phyloP scores from a whole-genome alignment of 2,888 invertebrate genomes.

The Perithous albicinctus region DNA sequence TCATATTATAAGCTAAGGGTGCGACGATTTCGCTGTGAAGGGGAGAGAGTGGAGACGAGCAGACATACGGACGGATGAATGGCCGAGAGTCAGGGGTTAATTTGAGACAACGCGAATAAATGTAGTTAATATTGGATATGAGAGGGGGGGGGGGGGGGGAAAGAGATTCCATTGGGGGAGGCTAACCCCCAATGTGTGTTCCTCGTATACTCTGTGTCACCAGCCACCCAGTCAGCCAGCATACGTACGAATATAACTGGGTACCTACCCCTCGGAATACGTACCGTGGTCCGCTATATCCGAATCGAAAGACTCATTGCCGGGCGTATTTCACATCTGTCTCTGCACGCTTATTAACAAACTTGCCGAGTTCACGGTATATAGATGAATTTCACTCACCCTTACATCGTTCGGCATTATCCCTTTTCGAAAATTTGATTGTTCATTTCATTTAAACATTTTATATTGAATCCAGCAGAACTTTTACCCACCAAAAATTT shows the following conservation, averaged over 20 bases:
- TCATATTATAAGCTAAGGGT: constrained; percentile 74
- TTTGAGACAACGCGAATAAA: constrained; percentile 84
- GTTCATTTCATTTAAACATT: constrained; percentile 49
- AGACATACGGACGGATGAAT: constrained; percentile 71
- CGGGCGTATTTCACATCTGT: constrained; percentile 78
- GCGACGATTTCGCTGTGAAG: constrained; percentile 46
- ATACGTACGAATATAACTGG: constrained; percentile 45
- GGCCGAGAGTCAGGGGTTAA: constrained; percentile 80
- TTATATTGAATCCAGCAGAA: not conserved
- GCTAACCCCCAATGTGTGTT: constrained; percentile 70
- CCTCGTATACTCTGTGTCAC: constrained; percentile 73
- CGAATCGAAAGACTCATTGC: constrained; percentile 75
- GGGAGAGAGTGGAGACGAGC: constrained; percentile 52
- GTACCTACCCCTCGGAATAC: constrained; percentile 44
- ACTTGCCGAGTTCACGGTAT: constrained; percentile 54
- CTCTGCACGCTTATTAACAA: constrained; percentile 74
- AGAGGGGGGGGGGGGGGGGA: no score
- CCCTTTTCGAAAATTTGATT: constrained; percentile 49
- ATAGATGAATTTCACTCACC: constrained; percentile 30
- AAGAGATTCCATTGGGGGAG: constrained; percentile 66
- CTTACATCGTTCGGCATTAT: constrained; percentile 40
- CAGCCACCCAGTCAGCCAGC: constrained; percentile 64
- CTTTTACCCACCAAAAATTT: not conserved
- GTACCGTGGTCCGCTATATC: constrained; percentile 65
- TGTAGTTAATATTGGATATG: constrained; percentile 84